Evolutionary conservation across 2,888 invertebrate genomes (phyloP), one percentile per base, ranked within the genome.

Genomic region (Microctonus brassicae): DNA sequence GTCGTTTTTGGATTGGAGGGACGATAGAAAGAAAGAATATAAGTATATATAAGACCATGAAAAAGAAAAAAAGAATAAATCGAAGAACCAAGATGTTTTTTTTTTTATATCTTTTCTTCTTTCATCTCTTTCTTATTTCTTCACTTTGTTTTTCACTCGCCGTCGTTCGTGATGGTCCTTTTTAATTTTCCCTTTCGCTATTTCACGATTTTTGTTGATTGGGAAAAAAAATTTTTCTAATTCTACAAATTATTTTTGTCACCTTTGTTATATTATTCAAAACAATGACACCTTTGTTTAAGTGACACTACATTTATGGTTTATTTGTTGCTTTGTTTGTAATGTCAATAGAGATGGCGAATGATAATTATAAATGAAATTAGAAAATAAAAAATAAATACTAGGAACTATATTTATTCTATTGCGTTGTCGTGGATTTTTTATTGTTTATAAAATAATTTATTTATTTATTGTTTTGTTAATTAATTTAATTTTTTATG

Each of bases 1-100:
- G 55, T 52, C 47, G 69, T 75, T 75, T 75, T 72, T 22, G 34
- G 36, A 66, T 36, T 26, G 26, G 39, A 20, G 47, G 11, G 52
- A 55, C 10, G 9, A 1, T n/a, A 63, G 17, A 47, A 20, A 63
- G 33, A 47, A 47, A 47, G n/a, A 63, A 63, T 52, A 26, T 26
- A 47, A 22, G n/a, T 42, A n/a, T n/a, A n/a, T n/a, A n/a, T n/a
- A 17, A 47, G 9, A 47, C 17, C 5, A 47, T 47, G 29, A 29
- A 29, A 29, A 7, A n/a, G 17, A 17, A 47, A 47, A 47, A n/a
- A 13, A 10, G 39, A 39, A 39, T 13, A 39, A 47, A 47, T 47
- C 47, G 47, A 47, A 47, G 47, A 47, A 47, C 53, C 24, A 17
- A 11, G 68, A 33, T 61, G 36, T 60, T 20, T 42, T 58, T 29